phyloP scores from a whole-genome alignment of 2,113 vertebrate species.

The Lepus americanus region DNA sequence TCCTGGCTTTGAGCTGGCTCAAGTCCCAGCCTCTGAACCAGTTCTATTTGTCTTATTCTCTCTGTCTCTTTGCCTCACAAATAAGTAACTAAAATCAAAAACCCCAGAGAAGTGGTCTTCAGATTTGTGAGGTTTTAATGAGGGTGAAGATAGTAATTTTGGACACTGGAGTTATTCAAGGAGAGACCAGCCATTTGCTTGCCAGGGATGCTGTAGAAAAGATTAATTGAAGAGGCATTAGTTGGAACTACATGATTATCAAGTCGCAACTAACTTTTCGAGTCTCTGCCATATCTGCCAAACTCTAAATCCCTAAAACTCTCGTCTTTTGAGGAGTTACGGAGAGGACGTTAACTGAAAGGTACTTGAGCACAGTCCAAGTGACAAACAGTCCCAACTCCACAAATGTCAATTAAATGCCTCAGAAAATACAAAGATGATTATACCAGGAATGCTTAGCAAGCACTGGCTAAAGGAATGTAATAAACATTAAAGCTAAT shows the following conservation, averaged over 20 bases:
- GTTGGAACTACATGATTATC: not conserved
- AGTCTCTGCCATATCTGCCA: not conserved
- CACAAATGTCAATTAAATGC: not conserved
- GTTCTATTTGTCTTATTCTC: too few relatives aligned
- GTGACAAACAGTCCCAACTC: not conserved
- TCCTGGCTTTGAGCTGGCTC: too few relatives aligned
- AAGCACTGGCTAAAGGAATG: not conserved
- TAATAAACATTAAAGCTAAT: not conserved
- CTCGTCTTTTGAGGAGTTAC: slow-evolving; percentile 9
- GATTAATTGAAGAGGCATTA: not conserved
- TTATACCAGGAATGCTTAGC: not conserved
- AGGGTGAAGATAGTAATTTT: not conserved
- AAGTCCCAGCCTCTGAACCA: too few relatives aligned
- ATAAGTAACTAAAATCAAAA: not conserved
- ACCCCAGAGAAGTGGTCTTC: not conserved
- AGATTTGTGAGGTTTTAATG: not conserved
- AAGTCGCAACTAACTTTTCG: not conserved
- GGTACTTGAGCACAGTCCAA: not conserved
- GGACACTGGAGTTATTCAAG: not conserved
- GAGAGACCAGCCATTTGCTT: not conserved
- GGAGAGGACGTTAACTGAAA: not conserved
- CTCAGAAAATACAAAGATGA: not conserved
- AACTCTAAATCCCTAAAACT: not conserved
- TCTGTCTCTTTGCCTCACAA: not conserved
- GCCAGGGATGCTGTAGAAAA: not conserved